These are phyloP conservation scores for Sphaeridia pumilis DNA, from an alignment of 2,888 invertebrate species.

Conservation along the genomic window DNA sequence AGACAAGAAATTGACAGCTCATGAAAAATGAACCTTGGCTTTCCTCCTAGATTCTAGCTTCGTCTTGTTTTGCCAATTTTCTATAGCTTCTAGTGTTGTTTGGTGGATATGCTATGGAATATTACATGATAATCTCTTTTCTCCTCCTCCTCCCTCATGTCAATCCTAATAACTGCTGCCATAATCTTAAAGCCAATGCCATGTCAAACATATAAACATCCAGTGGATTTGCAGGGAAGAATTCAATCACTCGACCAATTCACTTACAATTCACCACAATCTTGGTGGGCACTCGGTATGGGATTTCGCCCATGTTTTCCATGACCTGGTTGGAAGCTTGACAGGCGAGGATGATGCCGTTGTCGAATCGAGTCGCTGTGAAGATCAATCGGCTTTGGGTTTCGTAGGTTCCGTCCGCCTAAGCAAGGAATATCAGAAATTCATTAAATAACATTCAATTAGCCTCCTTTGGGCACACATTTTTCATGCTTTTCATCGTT, in stretches of 20 bases:
- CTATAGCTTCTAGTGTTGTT: too few species aligned
- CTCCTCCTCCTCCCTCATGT: too few species aligned
- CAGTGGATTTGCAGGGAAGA: too few species aligned
- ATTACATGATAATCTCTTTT: too few species aligned
- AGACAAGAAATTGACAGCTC: neutral
- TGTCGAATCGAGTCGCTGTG: conserved; percentile 67
- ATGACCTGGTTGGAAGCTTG: conserved; percentile 72
- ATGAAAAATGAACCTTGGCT: neutral
- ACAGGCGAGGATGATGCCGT: conserved; percentile 64
- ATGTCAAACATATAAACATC: too few species aligned
- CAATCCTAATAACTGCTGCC: too few species aligned
- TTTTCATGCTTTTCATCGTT: neutral
- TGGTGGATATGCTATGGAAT: too few species aligned
- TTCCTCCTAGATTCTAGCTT: too few species aligned
- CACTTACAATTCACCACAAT: conserved; percentile 80
- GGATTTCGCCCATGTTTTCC: conserved; percentile 57
- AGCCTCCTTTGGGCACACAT: neutral
- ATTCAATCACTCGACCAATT: too few species aligned
- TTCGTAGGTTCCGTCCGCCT: conserved; percentile 67
- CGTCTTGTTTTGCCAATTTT: too few species aligned
- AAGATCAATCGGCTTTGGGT: conserved; percentile 67
- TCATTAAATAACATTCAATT: neutral
- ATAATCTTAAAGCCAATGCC: too few species aligned
- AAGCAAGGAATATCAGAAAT: conserved; percentile 36
- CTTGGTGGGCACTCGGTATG: conserved; percentile 56